Evolutionary conservation across 2,797 vertebrate species (phyloP), one percentile per base, ranked within the genome.

Genomic region (Brotula barbata): DNA sequence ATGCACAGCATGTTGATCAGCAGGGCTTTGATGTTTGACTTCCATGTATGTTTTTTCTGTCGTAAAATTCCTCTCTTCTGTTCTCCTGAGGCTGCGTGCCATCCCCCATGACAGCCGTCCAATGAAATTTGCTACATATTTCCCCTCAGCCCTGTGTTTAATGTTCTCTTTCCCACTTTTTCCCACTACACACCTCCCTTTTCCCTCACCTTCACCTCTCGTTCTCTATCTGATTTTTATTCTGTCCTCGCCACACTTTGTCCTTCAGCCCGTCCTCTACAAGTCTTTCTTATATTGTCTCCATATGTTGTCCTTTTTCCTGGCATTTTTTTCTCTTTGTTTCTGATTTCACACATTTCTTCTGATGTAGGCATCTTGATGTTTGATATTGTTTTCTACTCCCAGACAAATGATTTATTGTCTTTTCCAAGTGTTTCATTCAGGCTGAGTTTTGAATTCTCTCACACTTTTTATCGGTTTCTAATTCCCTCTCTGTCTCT

Each of bases 1-100:
- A 73, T 56, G 63, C 68, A 23, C 28, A 7, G 60, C 71, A 53
- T 77, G 78, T 75, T 78, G 83, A 91, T 87, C 78, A 53, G 80
- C 81, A 37, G n/a, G 34, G n/a, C 73, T 79, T 65, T 77, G 64
- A 75, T 75, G 77, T 73, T 71, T 75, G 44, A 52, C 34, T 55
- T 59, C 5, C 5, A 22, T 41, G 45, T 68, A 59, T 62, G 68
- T 53, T 28, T 47, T 46, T 57, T 59, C 7, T 16, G 28, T 70
- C 50, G 52, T 72, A 71, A 28, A 13, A 59, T 57, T 78, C 56
- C 61, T 73, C 54, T 63, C 19, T 14, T 72, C 69, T 70, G 65
- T 64, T 51, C 48, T 69, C 65, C 64, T 43, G 72, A 75, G 57
- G 22, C 57, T 57, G 36, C 8, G 21, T 44, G 36, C 23, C 52